phyloP scores from a whole-genome alignment of 1,140 invertebrate genomes.

The Cotesia glomerata region DNA sequence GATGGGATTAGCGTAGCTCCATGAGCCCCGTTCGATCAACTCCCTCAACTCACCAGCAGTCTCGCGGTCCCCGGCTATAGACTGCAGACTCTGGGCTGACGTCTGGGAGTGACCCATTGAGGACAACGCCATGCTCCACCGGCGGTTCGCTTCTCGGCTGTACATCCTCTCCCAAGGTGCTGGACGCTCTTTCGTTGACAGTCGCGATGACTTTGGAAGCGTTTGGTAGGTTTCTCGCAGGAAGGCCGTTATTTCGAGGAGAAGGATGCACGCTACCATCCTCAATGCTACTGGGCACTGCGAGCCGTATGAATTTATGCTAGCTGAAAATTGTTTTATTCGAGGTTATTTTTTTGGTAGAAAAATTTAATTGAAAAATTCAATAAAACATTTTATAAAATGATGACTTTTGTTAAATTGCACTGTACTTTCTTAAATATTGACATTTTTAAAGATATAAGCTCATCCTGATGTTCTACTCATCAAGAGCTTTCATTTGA shows the following conservation, averaged over 20 bases:
- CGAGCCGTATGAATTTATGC: slow-evolving; percentile 83
- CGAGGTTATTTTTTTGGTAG: too few relatives aligned
- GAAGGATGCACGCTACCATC: slow-evolving; percentile 88
- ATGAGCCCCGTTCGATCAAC: slow-evolving; percentile 23
- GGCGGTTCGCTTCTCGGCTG: slow-evolving; percentile 79
- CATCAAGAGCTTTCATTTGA: too few relatives aligned
- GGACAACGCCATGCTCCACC: slow-evolving; percentile 90
- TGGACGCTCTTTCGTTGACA: slow-evolving; percentile 74
- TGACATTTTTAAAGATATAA: too few relatives aligned
- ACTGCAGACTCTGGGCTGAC: slow-evolving; percentile 89
- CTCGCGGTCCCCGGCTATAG: slow-evolving; percentile 81
- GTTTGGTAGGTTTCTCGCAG: slow-evolving; percentile 93
- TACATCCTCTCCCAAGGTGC: slow-evolving; percentile 80
- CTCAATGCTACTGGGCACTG: slow-evolving; percentile 91
- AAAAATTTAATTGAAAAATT: too few relatives aligned
- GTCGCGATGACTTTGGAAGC: slow-evolving; percentile 74
- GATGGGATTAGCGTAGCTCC: slow-evolving; percentile 29
- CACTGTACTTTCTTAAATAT: too few relatives aligned
- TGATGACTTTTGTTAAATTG: too few relatives aligned
- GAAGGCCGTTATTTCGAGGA: slow-evolving; percentile 97
- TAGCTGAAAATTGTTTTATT: slow-evolving; percentile 80
- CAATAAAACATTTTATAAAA: too few relatives aligned
- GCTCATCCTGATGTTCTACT: too few relatives aligned
- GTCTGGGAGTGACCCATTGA: slow-evolving; percentile 92
- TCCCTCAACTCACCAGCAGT: slow-evolving; percentile 56